Percentiles rank a stretch among this genome's conserved stretches.
phyloP scores from a whole-genome alignment of 2,113 vertebrate genomes.

The Zapus hudsonius region DNA sequence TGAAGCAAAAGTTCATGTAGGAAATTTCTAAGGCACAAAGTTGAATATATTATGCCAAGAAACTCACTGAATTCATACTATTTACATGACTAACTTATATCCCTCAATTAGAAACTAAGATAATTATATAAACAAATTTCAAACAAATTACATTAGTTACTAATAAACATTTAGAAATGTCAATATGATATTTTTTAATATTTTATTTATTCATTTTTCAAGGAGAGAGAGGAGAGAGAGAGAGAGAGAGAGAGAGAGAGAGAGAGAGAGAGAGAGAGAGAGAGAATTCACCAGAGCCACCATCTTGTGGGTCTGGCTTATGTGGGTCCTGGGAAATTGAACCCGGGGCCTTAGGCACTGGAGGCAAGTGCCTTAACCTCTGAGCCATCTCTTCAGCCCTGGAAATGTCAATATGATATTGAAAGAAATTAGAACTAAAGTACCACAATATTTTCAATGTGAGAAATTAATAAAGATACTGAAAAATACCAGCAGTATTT shows the following conservation, averaged over 20 bases:
- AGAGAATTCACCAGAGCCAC: too few species aligned
- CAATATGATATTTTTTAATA: too few species aligned
- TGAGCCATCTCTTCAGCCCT: too few species aligned
- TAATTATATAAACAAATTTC: not conserved
- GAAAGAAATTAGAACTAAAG: constrained; percentile 45
- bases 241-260: too few species aligned
- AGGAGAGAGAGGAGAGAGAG: too few species aligned
- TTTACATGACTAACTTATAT: constrained; percentile 5
- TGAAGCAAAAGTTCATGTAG: not conserved
- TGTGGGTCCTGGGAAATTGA: too few species aligned
- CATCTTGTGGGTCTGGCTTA: too few species aligned
- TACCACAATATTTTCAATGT: not conserved
- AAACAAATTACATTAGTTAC: constrained; percentile 19
- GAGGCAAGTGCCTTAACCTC: too few species aligned
- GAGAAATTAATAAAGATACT: not conserved
- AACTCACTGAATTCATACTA: not conserved
- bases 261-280: too few species aligned
- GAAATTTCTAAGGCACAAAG: not conserved
- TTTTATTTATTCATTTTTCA: too few species aligned
- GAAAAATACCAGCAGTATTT: constrained; percentile 19
- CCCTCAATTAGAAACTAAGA: constrained; percentile 27
- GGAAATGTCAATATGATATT: constrained; percentile 43
- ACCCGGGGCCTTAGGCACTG: too few species aligned
- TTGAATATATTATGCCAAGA: constrained; percentile 11
- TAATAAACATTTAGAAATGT: constrained; percentile 45